Evolutionary conservation across 2,113 vertebrate species (phyloP).

Genomic region (Myocastor coypus): DNA sequence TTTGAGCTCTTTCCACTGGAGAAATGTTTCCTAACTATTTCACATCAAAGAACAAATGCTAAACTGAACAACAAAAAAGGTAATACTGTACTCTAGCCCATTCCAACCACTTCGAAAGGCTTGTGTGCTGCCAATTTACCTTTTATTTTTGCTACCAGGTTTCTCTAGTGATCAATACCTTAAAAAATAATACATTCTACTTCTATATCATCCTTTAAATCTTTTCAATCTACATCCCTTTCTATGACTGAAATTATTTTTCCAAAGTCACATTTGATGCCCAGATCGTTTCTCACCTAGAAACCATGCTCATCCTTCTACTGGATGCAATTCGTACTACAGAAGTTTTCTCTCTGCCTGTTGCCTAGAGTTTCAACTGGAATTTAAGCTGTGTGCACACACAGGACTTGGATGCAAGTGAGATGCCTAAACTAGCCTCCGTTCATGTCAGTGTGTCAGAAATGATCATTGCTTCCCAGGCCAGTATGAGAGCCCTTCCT

Average conservation of each 20-base stretch:
- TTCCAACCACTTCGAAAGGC: background rate
- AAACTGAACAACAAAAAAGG: background rate
- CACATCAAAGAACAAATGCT: background rate
- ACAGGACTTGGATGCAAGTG: background rate
- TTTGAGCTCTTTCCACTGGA: background rate
- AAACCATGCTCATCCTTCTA: background rate
- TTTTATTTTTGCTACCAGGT: background rate
- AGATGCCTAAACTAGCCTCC: background rate
- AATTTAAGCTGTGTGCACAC: background rate
- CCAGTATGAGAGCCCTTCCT: background rate
- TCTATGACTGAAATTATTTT: background rate
- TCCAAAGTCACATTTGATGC: constrained; percentile 25
- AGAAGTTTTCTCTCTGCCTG: background rate
- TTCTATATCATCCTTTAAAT: background rate
- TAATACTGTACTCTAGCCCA: background rate
- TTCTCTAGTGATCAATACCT: constrained; percentile 10
- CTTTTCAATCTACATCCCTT: background rate
- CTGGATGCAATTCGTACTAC: fast-evolving
- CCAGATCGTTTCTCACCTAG: background rate
- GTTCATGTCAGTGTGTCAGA: background rate
- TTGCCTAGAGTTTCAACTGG: background rate
- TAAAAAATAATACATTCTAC: background rate
- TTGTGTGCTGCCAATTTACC: background rate
- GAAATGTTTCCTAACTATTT: background rate
- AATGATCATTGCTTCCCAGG: background rate